phyloP scores from a whole-genome alignment of 2,888 invertebrate species.

The Laothoe populi region DNA sequence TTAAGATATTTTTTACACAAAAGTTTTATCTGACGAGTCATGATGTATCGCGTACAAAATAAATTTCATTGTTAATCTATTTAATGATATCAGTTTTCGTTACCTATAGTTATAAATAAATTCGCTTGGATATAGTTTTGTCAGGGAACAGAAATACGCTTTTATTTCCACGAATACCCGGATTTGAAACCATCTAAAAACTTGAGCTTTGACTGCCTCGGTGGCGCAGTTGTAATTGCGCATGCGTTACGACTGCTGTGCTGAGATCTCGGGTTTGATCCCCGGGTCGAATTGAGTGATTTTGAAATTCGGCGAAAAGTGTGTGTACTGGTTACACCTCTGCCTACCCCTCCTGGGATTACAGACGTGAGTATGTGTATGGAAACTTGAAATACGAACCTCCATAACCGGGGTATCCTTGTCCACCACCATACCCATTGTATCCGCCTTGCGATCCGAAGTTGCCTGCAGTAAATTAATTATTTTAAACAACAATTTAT shows the following conservation, averaged over 20 bases:
- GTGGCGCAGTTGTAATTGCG: no score
- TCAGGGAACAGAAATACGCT: neutral
- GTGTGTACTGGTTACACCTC: no score
- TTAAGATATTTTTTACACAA: neutral
- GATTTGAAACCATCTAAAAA: no score
- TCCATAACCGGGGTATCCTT: slow-evolving; percentile 44
- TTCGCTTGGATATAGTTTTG: neutral
- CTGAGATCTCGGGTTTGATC: no score
- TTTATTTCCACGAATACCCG: no score
- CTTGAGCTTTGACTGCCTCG: no score
- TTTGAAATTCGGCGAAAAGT: no score
- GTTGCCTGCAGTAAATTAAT: slow-evolving; percentile 15
- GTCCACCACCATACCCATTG: slow-evolving; percentile 30
- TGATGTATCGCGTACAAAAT: neutral
- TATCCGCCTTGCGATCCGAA: slow-evolving; percentile 29
- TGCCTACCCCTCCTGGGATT: no score
- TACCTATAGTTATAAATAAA: neutral
- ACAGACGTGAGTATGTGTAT: no score
- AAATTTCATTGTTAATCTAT: neutral
- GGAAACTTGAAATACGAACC: no score
- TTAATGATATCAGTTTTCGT: neutral
- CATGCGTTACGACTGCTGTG: no score
- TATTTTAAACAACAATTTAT: neutral
- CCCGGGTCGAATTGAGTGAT: no score
- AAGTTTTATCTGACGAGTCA: neutral